Conservation (phyloP, 2,113 vertebrate genomes). For the Triplophysa rosa region DNA sequence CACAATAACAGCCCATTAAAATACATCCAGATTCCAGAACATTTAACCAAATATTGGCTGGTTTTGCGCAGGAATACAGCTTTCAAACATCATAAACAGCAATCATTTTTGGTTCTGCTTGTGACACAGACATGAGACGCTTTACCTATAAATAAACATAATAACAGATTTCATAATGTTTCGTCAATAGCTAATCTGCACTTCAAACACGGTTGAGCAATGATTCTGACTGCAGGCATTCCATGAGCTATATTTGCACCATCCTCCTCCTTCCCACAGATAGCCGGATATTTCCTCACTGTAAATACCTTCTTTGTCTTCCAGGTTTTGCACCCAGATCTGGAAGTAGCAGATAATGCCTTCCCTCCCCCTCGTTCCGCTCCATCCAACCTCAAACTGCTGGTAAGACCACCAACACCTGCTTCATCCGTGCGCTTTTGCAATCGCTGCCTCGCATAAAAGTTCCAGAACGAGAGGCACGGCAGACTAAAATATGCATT, state of each 20-base stretch:
- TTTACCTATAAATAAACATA: neutral
- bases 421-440: neutral
- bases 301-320: neutral
- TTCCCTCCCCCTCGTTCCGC: constrained; percentile 92
- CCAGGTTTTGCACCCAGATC: constrained; percentile 95
- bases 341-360: constrained; percentile 96
- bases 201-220: neutral
- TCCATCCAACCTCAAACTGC: constrained; percentile 89
- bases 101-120: neutral
- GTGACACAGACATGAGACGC: neutral
- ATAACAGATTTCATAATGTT: neutral
- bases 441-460: neutral
- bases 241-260: neutral
- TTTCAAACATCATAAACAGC: too few relatives aligned
- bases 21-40: too few relatives aligned
- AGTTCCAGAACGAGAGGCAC: neutral
- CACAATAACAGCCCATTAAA: too few relatives aligned
- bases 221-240: constrained; percentile 12
- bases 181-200: constrained; percentile 1
- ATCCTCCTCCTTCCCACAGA: neutral
- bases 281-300: constrained; percentile 34
- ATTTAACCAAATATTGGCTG: too few relatives aligned
- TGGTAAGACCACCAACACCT: constrained; percentile 79
- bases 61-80: too few relatives aligned
- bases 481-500: constrained; percentile 17